Conservation (phyloP, 2,797 vertebrate species). For the Spinibarbus caldwelli region DNA sequence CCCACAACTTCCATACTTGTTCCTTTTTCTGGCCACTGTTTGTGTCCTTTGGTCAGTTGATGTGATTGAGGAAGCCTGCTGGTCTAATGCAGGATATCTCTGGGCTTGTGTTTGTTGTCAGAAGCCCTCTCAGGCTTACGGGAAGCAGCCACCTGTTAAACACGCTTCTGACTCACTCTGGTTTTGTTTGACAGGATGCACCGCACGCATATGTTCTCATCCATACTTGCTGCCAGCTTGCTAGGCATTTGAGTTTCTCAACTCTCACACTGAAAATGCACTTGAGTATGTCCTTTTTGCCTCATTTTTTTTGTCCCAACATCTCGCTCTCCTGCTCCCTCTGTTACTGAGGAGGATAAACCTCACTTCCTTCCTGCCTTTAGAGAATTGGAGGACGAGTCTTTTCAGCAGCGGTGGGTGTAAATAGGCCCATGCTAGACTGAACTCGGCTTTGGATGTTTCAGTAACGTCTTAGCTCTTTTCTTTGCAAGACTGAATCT, state of each 20-base stretch:
- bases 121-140: slow-evolving; percentile 16
- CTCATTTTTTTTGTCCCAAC: neutral
- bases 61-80: slow-evolving; percentile 25
- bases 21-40: slow-evolving; percentile 23
- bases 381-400: neutral
- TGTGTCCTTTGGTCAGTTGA: neutral
- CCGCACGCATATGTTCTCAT: slow-evolving; percentile 3
- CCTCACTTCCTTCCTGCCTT: neutral
- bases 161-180: slow-evolving; percentile 14
- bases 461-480: neutral
- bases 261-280: neutral
- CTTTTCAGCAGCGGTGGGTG: neutral
- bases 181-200: slow-evolving; percentile 36
- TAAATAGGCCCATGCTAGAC: neutral
- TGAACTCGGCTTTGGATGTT: neutral
- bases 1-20: slow-evolving; percentile 14
- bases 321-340: neutral
- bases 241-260: slow-evolving; percentile 10
- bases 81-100: slow-evolving; percentile 41
- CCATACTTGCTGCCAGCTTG: slow-evolving; percentile 35
- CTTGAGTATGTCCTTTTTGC: neutral
- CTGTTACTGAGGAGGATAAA: neutral
- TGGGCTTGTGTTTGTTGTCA: slow-evolving; percentile 43
- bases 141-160: slow-evolving; percentile 47
- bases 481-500: neutral